Percentiles rank a stretch among this genome's conserved stretches.
Evolutionary conservation across 2,888 invertebrate species (phyloP).

Genomic region (Zonitis immaculata): DNA sequence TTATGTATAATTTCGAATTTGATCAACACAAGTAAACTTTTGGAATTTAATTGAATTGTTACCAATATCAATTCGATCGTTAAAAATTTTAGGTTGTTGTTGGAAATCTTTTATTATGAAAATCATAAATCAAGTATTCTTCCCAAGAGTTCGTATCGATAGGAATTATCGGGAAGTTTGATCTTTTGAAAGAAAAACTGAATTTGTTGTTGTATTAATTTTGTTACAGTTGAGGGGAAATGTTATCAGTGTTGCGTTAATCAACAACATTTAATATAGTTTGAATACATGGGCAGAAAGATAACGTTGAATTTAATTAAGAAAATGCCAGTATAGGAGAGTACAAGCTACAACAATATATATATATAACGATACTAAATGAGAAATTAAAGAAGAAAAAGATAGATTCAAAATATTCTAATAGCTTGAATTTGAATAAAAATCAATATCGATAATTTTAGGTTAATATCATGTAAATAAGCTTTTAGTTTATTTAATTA

Average conservation of each 20-base stretch:
- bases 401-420: too few species aligned
- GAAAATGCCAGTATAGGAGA: constrained; percentile 8
- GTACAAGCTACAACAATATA: constrained; percentile 4
- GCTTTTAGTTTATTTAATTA: not conserved
- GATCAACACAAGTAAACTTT: too few species aligned
- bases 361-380: constrained; percentile 5
- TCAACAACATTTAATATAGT: constrained; percentile 17
- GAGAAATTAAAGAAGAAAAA: constrained; percentile 5
- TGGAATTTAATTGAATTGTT: too few species aligned
- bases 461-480: too few species aligned
- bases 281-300: constrained; percentile 17
- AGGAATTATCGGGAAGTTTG: not conserved
- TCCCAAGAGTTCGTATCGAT: too few species aligned
- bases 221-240: not conserved
- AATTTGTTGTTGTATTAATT: not conserved
- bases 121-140: too few species aligned
- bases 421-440: too few species aligned
- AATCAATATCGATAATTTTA: too few species aligned
- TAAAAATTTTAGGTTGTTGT: too few species aligned
- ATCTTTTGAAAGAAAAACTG: not conserved
- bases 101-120: too few species aligned
- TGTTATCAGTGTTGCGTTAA: constrained; percentile 13
- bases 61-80: too few species aligned
- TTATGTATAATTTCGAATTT: too few species aligned
- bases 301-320: constrained; percentile 18